phyloP scores from a whole-genome alignment of 2,797 vertebrate genomes.

The Nyctalus aviator region DNA sequence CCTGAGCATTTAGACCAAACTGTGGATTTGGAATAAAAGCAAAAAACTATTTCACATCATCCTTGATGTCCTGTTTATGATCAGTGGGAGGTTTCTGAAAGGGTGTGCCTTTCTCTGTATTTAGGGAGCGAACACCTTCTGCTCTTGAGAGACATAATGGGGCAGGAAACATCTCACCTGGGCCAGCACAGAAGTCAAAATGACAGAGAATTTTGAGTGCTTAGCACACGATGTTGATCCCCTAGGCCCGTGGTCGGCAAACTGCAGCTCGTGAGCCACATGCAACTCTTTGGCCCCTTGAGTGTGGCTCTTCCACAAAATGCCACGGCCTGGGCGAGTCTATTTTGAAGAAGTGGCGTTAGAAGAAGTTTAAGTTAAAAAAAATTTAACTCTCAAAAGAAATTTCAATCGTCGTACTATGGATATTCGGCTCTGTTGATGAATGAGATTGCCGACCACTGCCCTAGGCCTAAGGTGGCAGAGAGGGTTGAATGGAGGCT shows the following conservation, averaged over 20 bases:
- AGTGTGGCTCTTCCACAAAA: too few relatives aligned
- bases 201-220: not conserved
- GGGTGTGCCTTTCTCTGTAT: not conserved
- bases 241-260: not conserved
- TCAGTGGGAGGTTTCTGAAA: not conserved
- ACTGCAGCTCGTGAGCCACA: too few relatives aligned
- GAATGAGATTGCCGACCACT: too few relatives aligned
- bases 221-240: not conserved
- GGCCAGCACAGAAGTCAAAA: not conserved
- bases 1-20: not conserved
- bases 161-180: not conserved
- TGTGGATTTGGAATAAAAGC: not conserved
- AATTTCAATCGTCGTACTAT: too few relatives aligned
- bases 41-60: conserved; percentile 12
- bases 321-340: too few relatives aligned
- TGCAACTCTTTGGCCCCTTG: too few relatives aligned
- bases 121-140: not conserved
- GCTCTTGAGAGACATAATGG: not conserved
- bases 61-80: not conserved
- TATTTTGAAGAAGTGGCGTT: too few relatives aligned
- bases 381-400: too few relatives aligned
- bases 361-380: too few relatives aligned
- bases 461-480: not conserved
- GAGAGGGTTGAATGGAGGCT: not conserved
- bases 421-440: too few relatives aligned